These are phyloP conservation scores for Sturmia bella DNA, from an alignment of 2,888 invertebrate genomes.

Conservation along the genomic window DNA sequence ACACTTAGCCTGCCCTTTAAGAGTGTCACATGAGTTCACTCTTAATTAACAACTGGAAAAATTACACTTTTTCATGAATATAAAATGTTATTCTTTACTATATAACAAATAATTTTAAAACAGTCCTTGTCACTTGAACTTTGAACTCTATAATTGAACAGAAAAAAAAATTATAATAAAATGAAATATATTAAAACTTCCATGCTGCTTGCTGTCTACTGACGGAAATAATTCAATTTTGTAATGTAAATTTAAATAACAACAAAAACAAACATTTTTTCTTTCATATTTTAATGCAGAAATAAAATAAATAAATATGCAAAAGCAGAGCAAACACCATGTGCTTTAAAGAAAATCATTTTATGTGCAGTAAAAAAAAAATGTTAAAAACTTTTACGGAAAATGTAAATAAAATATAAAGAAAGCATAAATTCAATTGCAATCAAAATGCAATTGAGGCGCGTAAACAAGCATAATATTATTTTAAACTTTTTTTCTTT, in stretches of 20 bases:
- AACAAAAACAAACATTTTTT: slow-evolving; percentile 9
- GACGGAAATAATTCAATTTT: slow-evolving; percentile 6
- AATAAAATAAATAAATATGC: slow-evolving; percentile 9
- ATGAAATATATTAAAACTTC: neutral
- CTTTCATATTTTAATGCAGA: neutral
- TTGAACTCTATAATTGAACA: slow-evolving; percentile 39
- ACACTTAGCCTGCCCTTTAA: neutral
- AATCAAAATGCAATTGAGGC: slow-evolving; percentile 61
- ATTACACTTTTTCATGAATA: neutral
- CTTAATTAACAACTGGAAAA: slow-evolving; percentile 10
- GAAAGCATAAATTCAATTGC: slow-evolving; percentile 54
- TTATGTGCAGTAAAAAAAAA: neutral
- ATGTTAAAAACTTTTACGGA: neutral
- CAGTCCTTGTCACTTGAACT: slow-evolving; percentile 24
- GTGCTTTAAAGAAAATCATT: neutral
- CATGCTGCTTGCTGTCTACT: neutral
- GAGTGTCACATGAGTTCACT: neutral
- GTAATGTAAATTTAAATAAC: neutral
- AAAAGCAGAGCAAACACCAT: slow-evolving; percentile 13
- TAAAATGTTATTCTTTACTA: neutral
- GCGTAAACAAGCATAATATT: slow-evolving; percentile 59
- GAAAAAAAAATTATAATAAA: neutral
- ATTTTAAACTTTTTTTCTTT: slow-evolving; percentile 50
- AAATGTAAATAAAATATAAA: slow-evolving; percentile 34
- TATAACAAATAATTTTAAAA: neutral